Conservation (phyloP, 1,140 invertebrate species). For the Plectus sambesii region DNA sequence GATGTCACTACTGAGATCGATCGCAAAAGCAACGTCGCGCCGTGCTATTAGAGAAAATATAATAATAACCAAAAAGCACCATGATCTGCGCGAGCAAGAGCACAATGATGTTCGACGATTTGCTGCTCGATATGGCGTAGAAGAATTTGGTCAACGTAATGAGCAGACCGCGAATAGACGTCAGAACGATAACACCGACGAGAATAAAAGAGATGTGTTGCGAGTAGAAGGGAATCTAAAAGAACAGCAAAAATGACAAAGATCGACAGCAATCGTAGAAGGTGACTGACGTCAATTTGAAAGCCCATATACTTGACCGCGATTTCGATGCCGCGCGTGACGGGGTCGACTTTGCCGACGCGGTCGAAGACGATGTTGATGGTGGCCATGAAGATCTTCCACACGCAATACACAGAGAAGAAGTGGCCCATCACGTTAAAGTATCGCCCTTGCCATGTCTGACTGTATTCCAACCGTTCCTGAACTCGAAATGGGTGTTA, state of each 20-base stretch:
- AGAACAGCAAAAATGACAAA: constrained; percentile 2
- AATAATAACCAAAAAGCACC: constrained; percentile 52
- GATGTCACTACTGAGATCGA: no score
- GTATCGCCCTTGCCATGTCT: constrained; percentile 93
- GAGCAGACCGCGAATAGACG: constrained; percentile 86
- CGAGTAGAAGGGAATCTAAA: constrained; percentile 76
- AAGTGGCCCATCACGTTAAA: constrained; percentile 98
- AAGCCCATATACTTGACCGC: constrained; percentile 92
- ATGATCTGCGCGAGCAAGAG: constrained; percentile 92
- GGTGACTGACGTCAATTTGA: constrained; percentile 70
- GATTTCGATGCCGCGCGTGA: constrained; percentile 90
- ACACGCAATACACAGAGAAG: constrained; percentile 94
- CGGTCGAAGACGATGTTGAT: constrained; percentile 97
- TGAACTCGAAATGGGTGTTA: constrained; percentile 41
- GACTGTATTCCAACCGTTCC: constrained; percentile 76
- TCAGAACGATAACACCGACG: constrained; percentile 93
- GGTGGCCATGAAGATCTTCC: constrained; percentile 95
- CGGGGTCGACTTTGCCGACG: constrained; percentile 94
- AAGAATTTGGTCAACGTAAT: constrained; percentile 99
- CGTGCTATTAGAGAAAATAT: constrained; percentile 2
- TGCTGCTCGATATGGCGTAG: constrained; percentile 97
- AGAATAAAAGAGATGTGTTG: constrained; percentile 95
- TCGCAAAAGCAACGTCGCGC: no score
- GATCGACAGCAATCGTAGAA: background rate
- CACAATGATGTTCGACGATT: constrained; percentile 97